Evolutionary conservation across 2,797 vertebrate genomes (phyloP), one percentile per base, ranked within the genome.

Genomic region (Urophycis tenuis): DNA sequence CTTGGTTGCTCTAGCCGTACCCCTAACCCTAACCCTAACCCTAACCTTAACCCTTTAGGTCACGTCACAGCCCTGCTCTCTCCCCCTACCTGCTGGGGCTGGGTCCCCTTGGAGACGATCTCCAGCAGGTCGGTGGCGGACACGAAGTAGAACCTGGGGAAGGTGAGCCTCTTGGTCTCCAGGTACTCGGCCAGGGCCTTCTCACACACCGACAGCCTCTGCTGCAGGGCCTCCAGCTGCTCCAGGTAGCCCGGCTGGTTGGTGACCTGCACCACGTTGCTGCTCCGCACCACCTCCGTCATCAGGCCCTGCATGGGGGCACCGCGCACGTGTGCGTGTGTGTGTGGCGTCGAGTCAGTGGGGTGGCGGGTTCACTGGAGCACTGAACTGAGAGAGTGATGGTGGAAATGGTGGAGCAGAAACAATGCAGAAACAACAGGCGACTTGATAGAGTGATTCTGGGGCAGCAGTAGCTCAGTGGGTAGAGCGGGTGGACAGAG

Each of bases 81-180:
- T 70, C 29, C 29, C 93, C 90, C 91, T 94, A 93, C 90, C 91
- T 94, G 88, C 86, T 90, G 93, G 73, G 91, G 94, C 64, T 88
- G 80, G 25, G 91, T 93, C 86, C 92, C 91, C 81, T 95, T 94
- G 72, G 93, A 95, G 80, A 95, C 86, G 0, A 94, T 95, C 88
- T 95, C 94, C 78, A 94, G 85, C 80, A 94, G 89, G 86, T 94
- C 92, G 31, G 89, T 86, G 1, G 89, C 91, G n/a, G 92, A 95
- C 72, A 95, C 90, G 75, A 95, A 94, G 79, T 89, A 88, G 81
- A 92, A 93, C 74, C 93, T 88, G 32, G 89, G 93, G 87, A 94
- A 94, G 1, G 83, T 87, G 64, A 94, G 88, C 75, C 90, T 92
- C 83, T 92, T 92, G 17, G 92, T 92, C 86, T 94, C 93, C 81